Conservation (phyloP, 2,888 invertebrate species). For the Ischnura elegans region DNA sequence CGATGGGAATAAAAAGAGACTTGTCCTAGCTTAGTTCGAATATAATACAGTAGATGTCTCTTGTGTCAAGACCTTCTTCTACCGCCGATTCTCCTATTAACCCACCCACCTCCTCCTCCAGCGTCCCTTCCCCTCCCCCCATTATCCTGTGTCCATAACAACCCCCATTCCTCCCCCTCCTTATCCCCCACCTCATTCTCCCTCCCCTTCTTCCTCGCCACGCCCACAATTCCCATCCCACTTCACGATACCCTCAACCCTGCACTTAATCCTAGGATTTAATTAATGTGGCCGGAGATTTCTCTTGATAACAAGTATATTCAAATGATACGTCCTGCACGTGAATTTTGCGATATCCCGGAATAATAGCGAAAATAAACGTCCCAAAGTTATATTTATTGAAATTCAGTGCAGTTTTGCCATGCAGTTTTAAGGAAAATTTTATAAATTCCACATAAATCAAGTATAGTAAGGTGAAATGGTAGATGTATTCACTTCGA, state of each 20-base stretch:
- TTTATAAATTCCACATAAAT: too few species aligned
- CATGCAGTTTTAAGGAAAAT: too few species aligned
- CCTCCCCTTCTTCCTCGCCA: background rate
- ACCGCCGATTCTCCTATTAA: background rate
- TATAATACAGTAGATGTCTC: background rate
- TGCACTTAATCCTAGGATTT: too few species aligned
- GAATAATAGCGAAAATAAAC: too few species aligned
- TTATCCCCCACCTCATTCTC: background rate
- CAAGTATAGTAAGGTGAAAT: too few species aligned
- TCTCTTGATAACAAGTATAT: too few species aligned
- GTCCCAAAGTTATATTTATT: too few species aligned
- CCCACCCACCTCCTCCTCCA: background rate
- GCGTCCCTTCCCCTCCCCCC: background rate
- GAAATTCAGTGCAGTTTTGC: too few species aligned
- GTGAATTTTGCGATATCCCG: too few species aligned
- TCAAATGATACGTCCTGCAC: too few species aligned
- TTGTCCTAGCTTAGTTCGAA: background rate
- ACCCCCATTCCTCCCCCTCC: background rate
- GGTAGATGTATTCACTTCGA: too few species aligned
- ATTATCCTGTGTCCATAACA: background rate
- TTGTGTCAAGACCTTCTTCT: background rate
- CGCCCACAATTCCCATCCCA: background rate
- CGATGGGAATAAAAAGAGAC: background rate
- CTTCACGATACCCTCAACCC: background rate
- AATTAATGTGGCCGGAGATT: too few species aligned